Evolutionary conservation across 2,888 invertebrate species (phyloP).

Genomic region (Pollenia griseotomentosa): DNA sequence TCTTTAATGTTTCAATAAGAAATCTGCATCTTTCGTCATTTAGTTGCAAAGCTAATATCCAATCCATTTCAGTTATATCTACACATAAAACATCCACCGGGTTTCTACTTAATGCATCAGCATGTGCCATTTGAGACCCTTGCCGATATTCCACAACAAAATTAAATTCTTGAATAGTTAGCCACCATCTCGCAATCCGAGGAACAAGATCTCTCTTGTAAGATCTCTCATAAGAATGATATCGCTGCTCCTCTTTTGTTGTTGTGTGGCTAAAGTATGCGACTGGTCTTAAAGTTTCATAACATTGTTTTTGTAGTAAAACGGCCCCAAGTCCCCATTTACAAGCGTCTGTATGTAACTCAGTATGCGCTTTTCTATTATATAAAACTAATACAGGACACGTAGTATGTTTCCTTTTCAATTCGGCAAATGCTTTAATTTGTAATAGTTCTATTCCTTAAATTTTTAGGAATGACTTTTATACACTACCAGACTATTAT

Average conservation of each 20-base stretch:
- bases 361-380: neutral
- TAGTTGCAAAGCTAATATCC: conserved; percentile 1
- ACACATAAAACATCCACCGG: conserved; percentile 3
- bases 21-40: conserved; percentile 21
- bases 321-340: neutral
- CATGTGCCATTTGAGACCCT: conserved; percentile 3
- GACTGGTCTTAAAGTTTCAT: neutral
- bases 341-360: neutral
- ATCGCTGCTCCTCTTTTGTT: conserved; percentile 9
- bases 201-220: conserved; percentile 14
- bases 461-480: too few relatives aligned
- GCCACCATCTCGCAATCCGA: conserved; percentile 24
- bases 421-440: neutral
- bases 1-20: conserved; percentile 11
- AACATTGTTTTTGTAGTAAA: neutral
- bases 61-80: conserved; percentile 8
- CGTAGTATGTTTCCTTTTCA: neutral
- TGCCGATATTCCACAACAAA: conserved; percentile 22
- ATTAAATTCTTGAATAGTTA: conserved; percentile 19
- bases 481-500: too few relatives aligned
- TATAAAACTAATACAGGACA: neutral
- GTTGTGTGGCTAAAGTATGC: neutral
- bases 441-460: too few relatives aligned
- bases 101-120: conserved; percentile 5
- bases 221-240: conserved; percentile 6